These are phyloP conservation scores for Megaleporinus macrocephalus DNA, from an alignment of 2,113 vertebrate species.

Conservation along the genomic window DNA sequence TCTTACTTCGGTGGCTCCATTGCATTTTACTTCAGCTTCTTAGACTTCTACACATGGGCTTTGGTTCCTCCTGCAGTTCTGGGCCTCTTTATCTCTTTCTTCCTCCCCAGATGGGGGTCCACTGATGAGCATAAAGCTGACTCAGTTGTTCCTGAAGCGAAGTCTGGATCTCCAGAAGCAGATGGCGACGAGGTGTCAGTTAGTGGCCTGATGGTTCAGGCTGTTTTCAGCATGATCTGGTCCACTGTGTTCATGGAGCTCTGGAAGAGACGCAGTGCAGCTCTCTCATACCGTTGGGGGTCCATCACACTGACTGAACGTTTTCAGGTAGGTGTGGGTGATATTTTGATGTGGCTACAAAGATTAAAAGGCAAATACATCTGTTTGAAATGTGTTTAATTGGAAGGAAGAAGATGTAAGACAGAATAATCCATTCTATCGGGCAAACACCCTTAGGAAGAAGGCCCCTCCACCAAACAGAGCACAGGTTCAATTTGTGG, in stretches of 20 bases:
- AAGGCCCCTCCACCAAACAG: too few relatives aligned
- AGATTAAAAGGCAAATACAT: too few relatives aligned
- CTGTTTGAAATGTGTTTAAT: too few relatives aligned
- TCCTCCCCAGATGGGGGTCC: conserved; percentile 58
- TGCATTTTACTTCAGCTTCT: conserved; percentile 83
- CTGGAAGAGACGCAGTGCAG: conserved; percentile 80
- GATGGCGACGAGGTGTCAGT: conserved; percentile 57
- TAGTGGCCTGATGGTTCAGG: conserved; percentile 77
- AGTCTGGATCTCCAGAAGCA: not conserved
- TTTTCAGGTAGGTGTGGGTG: conserved; percentile 63
- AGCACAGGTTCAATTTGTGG: too few relatives aligned
- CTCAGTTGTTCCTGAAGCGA: conserved; percentile 26
- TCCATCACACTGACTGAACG: conserved; percentile 71
- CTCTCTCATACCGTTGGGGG: conserved; percentile 79
- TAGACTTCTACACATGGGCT: conserved; percentile 84
- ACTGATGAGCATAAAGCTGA: conserved; percentile 54
- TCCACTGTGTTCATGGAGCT: conserved; percentile 81
- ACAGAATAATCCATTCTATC: too few relatives aligned
- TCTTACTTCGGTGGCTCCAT: conserved; percentile 78
- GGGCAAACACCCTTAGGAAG: too few relatives aligned
- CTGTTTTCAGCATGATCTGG: conserved; percentile 83
- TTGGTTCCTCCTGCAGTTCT: conserved; percentile 76
- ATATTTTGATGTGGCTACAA: not conserved
- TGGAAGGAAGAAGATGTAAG: too few relatives aligned
- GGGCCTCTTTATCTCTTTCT: conserved; percentile 67